A percentile compares a stretch with the other conserved stretches of the same genome.
Conservation (phyloP, 2,797 vertebrate genomes). For the Margarornis squamiger region DNA sequence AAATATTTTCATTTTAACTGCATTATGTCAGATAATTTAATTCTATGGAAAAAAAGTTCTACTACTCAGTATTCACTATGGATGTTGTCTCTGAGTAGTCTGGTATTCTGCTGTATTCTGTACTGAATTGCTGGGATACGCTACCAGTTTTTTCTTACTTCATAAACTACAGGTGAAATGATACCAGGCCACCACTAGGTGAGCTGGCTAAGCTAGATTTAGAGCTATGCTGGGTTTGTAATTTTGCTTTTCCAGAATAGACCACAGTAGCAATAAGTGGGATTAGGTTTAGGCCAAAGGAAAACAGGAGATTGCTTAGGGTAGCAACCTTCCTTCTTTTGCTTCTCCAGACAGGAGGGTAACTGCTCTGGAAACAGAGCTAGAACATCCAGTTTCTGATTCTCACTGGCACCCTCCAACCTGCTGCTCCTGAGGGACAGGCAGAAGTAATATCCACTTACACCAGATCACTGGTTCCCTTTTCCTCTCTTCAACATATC, state of each 20-base stretch:
- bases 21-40: not conserved
- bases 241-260: not conserved
- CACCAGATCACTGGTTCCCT: not conserved
- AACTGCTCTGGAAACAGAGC: not conserved
- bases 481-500: not conserved
- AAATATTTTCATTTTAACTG: constrained; percentile 27
- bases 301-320: not conserved
- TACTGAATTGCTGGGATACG: not conserved
- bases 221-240: not conserved
- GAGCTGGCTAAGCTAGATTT: not conserved
- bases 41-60: not conserved
- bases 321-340: not conserved
- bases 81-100: not conserved
- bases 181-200: not conserved
- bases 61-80: not conserved
- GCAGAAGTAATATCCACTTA: not conserved
- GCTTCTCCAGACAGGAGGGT: not conserved
- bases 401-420: not conserved
- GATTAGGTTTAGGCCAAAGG: not conserved
- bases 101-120: not conserved
- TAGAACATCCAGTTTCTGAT: not conserved
- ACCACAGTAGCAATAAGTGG: not conserved
- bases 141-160: not conserved
- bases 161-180: not conserved
- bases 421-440: not conserved